phyloP scores from a whole-genome alignment of 2,888 invertebrate species.

The Crematogaster levior region DNA sequence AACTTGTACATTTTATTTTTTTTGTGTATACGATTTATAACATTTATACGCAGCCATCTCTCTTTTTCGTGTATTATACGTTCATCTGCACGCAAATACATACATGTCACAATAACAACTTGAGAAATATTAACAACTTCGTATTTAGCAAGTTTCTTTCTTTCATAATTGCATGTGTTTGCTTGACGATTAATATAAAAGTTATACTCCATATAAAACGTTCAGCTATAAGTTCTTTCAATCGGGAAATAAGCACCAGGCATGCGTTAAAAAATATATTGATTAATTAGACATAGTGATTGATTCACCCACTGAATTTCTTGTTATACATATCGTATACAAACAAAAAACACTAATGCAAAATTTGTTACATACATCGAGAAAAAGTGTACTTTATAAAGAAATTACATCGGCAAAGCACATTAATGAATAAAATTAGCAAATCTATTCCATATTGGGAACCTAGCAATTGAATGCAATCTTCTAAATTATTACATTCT shows the following conservation, averaged over 20 bases:
- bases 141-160: constrained; percentile 36
- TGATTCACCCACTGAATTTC: background rate
- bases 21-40: constrained; percentile 28
- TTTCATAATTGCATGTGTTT: background rate
- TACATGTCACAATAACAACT: constrained; percentile 47
- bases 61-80: constrained; percentile 12
- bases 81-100: constrained; percentile 34
- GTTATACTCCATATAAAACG: constrained; percentile 19
- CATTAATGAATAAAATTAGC: constrained; percentile 50
- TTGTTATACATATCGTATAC: background rate
- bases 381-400: constrained; percentile 54
- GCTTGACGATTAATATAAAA: constrained; percentile 27
- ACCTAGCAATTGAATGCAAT: constrained; percentile 44
- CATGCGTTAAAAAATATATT: background rate
- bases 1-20: constrained; percentile 22
- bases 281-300: background rate
- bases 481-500: constrained; percentile 32
- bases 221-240: background rate
- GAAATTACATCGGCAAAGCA: constrained; percentile 58
- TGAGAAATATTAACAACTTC: constrained; percentile 48
- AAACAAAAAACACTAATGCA: constrained; percentile 3
- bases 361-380: constrained; percentile 53
- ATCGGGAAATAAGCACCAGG: background rate
- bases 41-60: constrained; percentile 2
- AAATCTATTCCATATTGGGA: background rate